phyloP scores from a whole-genome alignment of 2,797 vertebrate species.

The Alosa sapidissima region DNA sequence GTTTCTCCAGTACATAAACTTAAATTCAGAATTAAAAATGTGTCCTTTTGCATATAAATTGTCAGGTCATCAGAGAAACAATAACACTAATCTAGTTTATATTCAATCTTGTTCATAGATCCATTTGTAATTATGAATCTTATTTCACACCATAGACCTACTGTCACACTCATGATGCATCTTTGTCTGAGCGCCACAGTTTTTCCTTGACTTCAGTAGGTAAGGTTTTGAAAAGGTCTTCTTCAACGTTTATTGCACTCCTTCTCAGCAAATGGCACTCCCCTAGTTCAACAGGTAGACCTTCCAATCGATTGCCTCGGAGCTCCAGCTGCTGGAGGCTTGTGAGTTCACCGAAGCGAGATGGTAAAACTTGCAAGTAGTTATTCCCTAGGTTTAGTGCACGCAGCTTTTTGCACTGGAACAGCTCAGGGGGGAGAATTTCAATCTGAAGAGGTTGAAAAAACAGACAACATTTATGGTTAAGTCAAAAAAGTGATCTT shows the following conservation, averaged over 20 bases:
- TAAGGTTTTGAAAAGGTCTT: constrained; percentile 93
- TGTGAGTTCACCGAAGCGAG: constrained; percentile 93
- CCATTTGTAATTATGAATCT: background rate
- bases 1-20: too few species aligned
- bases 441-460: constrained; percentile 79
- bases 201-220: constrained; percentile 93
- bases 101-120: background rate
- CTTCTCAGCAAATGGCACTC: constrained; percentile 92
- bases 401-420: constrained; percentile 96
- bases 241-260: constrained; percentile 91
- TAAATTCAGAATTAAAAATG: background rate
- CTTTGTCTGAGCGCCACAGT: constrained; percentile 93
- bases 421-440: constrained; percentile 91
- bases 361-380: constrained; percentile 88
- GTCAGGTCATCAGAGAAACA: background rate
- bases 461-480: background rate
- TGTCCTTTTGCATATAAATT: too few species aligned
- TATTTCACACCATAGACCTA: background rate
- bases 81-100: background rate
- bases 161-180: constrained; percentile 78
- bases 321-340: constrained; percentile 93
- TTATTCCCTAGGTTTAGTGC: constrained; percentile 96
- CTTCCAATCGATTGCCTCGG: constrained; percentile 92
- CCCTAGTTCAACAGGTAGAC: constrained; percentile 94
- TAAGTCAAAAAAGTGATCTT: background rate